Base-by-base conservation (phyloP, 2,113 vertebrate species). In the Sceloporus tristichus region DNA sequence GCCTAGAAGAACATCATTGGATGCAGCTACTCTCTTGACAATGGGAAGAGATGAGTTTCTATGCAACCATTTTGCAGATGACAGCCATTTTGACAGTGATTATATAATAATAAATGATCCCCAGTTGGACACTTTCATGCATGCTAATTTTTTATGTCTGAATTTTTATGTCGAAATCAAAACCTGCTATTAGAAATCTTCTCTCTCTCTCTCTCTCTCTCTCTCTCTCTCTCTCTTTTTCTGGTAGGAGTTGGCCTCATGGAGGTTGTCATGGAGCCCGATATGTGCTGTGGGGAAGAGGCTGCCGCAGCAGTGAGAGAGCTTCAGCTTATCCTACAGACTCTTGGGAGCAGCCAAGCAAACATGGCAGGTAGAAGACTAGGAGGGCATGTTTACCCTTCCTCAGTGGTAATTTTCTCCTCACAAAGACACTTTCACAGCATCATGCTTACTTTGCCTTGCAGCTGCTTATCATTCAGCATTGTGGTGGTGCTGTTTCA, bases 241-340 rank as follows among this genome's bases (percentile, higher is more conserved):
- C 70, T 91, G 92, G 77, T 88, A 99, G 99, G 99, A 92, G 96
- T 99, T 0, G 99, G 98, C 90, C 98, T 99, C 91, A 98, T 99
- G 97, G 99, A 99, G 96, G 96, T 99, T 96, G 98, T 99, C 95
- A 98, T 99, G 98, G 99, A 99, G 95, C 98, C 99, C 0, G 98
- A 99, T 94, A 97, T 99, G 98, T 97, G 96, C 95, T 98, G 98
- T 93, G 99, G 99, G 89, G 97, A 98, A 92, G 99, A 99, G 95
- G 99, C 99, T 2, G 98, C 98, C 38, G 97, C 97, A 34, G 99
- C 98, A 23, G 97, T 99, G 91, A 97, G 97, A 92, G 98, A 99
- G 95, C 98, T 99, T 66, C 98, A 99, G 95, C 98, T 99, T 95
- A 98, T 99, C 91, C 96, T 99, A 92, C 98, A 98, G 92, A 96